Base-by-base conservation (phyloP, 2,113 vertebrate genomes). In the Macquaria australasica region DNA sequence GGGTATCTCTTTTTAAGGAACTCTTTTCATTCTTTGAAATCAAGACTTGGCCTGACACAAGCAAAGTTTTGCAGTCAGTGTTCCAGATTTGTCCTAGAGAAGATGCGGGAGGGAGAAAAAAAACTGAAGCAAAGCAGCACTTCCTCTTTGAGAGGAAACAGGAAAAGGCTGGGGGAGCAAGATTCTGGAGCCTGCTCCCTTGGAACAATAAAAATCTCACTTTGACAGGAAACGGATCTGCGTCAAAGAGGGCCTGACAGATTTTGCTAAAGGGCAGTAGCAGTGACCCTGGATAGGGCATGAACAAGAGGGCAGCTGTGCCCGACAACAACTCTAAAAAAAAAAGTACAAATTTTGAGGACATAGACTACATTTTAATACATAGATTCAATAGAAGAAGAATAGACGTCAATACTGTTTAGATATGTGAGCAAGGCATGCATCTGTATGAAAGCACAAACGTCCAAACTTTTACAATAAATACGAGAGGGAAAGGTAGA, bases 121-220 rank as follows among this genome's bases (percentile, higher is more conserved):
- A 76, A 83, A 84, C 37, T 59, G 77, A 84, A 75, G 87, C 87
- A 73, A 67, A 90, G 88, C 89, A 82, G 94, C 92, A 91, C 95
- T 98, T 98, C 98, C 97, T 97, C 89, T 94, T 8, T 0, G 85
- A 84, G 95, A 97, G 97, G 97, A 98, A 99, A 95, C 96, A 97
- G 98, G 98, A 99, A 98, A 96, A 94, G 96, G 94, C 95, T 97
- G 97, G 86, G 55, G 89, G 67, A 92, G 93, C 81, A 82, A 96
- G 97, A 97, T 97, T 97, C 94, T 89, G 95, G 88, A 88, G 84
- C 85, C 85, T 43, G 95, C 94, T 94, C 87, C 85, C 94, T 45
- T 84, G 86, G 95, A 99, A 99, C 98, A 99, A 99, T 99, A 91
- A 95, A 93, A 93, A 93, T 94, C 96, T 96, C 96, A 93, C 94